Percentiles rank a stretch among this genome's conserved stretches.
These are phyloP conservation scores for Agapornis canus DNA, from an alignment of 2,797 vertebrate species.

Conservation along the genomic window DNA sequence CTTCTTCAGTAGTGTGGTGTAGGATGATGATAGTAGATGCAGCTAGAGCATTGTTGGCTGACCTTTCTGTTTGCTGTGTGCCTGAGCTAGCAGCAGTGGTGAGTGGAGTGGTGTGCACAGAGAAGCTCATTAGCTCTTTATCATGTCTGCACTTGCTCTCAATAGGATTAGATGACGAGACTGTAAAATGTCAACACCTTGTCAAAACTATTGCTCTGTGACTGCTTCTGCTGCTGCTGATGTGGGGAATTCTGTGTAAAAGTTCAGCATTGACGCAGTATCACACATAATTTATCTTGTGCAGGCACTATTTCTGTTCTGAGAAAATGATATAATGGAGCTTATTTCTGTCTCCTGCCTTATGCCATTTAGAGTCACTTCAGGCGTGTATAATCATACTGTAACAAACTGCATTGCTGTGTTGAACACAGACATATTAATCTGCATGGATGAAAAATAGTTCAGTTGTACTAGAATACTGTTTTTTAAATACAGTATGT, in stretches of 20 bases:
- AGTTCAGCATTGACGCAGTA: constrained; percentile 46
- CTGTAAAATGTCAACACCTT: constrained; percentile 67
- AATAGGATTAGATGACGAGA: constrained; percentile 40
- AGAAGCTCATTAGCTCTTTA: constrained; percentile 40
- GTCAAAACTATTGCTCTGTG: constrained; percentile 30
- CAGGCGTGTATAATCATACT: not conserved
- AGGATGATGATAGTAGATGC: not conserved
- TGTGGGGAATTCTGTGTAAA: constrained; percentile 23
- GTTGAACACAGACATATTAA: not conserved
- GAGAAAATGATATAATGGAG: not conserved
- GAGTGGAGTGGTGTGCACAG: not conserved
- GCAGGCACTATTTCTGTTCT: not conserved
- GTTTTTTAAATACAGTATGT: not conserved
- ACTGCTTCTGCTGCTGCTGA: not conserved
- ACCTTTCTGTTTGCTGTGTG: not conserved
- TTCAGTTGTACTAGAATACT: not conserved
- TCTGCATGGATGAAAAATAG: not conserved
- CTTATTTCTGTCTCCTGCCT: not conserved
- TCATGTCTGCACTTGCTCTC: constrained; percentile 62
- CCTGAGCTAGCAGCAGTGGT: not conserved
- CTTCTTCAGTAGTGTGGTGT: accelerated
- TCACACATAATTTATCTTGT: not conserved
- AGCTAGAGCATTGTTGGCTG: not conserved
- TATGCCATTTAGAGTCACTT: not conserved
- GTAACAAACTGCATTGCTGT: not conserved